Conservation (phyloP, 2,797 vertebrate genomes). For the Benthosema pterotum region DNA sequence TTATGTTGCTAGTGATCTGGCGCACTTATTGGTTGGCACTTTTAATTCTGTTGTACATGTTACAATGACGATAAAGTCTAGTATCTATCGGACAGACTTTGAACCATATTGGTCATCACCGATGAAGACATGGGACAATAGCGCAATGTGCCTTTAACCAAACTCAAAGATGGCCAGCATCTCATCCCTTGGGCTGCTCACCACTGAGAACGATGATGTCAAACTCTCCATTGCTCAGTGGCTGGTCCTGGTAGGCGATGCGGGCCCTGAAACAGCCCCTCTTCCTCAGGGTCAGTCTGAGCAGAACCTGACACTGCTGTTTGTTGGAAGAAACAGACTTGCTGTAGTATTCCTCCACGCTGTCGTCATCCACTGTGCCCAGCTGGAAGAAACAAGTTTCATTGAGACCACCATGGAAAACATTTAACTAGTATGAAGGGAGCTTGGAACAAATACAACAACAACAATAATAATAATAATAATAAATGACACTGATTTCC, state of each 20-base stretch:
- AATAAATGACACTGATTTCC: conserved; percentile 23
- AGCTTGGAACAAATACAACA: conserved; percentile 18
- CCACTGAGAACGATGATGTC: conserved; percentile 98
- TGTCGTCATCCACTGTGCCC: conserved; percentile 90
- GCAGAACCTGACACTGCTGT: conserved; percentile 90
- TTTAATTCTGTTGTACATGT: too few relatives aligned
- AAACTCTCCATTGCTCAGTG: conserved; percentile 96
- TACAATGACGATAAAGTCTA: too few relatives aligned
- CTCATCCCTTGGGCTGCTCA: conserved; percentile 68
- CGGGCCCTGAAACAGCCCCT: conserved; percentile 93
- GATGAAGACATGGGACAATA: too few relatives aligned
- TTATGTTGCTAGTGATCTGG: too few relatives aligned
- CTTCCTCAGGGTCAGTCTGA: conserved; percentile 88
- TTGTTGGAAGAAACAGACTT: conserved; percentile 90
- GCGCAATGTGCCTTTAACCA: not conserved
- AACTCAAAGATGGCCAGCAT: not conserved
- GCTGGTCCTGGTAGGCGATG: conserved; percentile 92
- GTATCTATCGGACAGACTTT: too few relatives aligned
- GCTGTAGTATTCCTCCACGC: conserved; percentile 84
- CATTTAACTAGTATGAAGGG: too few relatives aligned
- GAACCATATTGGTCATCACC: too few relatives aligned
- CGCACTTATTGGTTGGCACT: too few relatives aligned
- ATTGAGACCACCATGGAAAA: not conserved
- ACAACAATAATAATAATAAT: too few relatives aligned
- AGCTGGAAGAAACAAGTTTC: conserved; percentile 75